Conservation (phyloP, 2,888 invertebrate genomes). For the Drosophila anomelani region DNA sequence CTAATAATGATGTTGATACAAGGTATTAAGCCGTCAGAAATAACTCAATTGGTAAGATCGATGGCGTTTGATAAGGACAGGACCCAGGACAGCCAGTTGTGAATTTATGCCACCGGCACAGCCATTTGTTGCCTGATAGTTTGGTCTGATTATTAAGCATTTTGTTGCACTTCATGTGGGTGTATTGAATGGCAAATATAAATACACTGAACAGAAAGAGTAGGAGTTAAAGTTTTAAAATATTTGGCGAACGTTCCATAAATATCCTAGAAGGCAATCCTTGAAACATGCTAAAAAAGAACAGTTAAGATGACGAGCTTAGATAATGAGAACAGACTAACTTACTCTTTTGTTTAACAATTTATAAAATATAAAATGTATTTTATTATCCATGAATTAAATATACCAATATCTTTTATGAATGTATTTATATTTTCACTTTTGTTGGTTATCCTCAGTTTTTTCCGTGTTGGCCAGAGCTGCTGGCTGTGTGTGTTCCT, state of each 20-base stretch:
- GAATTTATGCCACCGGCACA: slow-evolving; percentile 38
- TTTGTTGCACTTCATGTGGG: slow-evolving; percentile 36
- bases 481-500: slow-evolving; percentile 14
- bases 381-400: too few species aligned
- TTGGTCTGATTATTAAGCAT: slow-evolving; percentile 30
- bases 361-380: too few species aligned
- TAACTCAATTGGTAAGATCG: slow-evolving; percentile 74
- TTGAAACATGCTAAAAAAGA: too few species aligned
- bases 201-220: background rate
- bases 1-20: slow-evolving; percentile 50
- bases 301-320: too few species aligned
- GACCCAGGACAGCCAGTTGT: slow-evolving; percentile 28
- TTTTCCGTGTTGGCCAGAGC: background rate
- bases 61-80: slow-evolving; percentile 59
- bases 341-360: too few species aligned
- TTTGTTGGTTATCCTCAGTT: too few species aligned
- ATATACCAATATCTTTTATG: too few species aligned
- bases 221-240: background rate
- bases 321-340: too few species aligned
- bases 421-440: too few species aligned
- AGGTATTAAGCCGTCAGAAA: slow-evolving; percentile 72
- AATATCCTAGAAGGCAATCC: too few species aligned
- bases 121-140: slow-evolving; percentile 15
- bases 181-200: slow-evolving; percentile 9
- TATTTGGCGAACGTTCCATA: too few species aligned